Base-by-base conservation (phyloP, 2,797 vertebrate genomes). In the Oreortyx pictus region DNA sequence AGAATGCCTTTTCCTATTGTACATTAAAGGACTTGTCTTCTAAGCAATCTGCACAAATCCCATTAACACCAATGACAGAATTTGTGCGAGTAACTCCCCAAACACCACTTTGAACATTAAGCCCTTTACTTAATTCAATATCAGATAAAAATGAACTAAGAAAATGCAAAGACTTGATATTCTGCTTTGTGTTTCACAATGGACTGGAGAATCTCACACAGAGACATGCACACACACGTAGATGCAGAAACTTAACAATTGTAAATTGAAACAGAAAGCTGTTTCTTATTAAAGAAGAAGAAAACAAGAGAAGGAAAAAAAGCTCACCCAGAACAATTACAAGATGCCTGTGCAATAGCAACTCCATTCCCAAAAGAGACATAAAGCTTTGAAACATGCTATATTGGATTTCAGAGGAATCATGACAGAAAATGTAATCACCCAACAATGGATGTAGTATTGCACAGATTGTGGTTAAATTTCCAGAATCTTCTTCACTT, bases 61-160 rank as follows among this genome's bases (percentile, higher is more conserved):
- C 88, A 96, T 96, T 95, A 96, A 87, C 83, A 94, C 91, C 88
- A 96, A 61, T 94, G 96, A 93, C 92, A 92, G 88, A 96, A 92
- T 94, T 94, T 56, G 88, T 87, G 86, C 3, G 24, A 95, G 90
- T 82, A 95, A 94, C 83, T 96, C 96, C 94, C 95, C 78, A 90
- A 94, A 92, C 83, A 86, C 86, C 83, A 80, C 96, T 96, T 96
- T 92, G 93, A 96, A 94, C 91, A 65, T 94, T 96, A 96, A 96
- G 88, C 86, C 81, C 88, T 93, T 96, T 95, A 92, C 86, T 95
- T 96, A 96, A 96, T 90, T 93, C 95, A 91, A 61, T 92, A 95
- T 93, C 93, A 90, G 94, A 92, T 96, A 91, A 92, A 94, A 22
- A 82, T 0, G 14, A 95, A 91, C 94, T 85, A 85, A 94, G 71